These are phyloP conservation scores for Gnathonemus longibarbis DNA, from an alignment of 2,113 vertebrate species.

Conservation along the genomic window DNA sequence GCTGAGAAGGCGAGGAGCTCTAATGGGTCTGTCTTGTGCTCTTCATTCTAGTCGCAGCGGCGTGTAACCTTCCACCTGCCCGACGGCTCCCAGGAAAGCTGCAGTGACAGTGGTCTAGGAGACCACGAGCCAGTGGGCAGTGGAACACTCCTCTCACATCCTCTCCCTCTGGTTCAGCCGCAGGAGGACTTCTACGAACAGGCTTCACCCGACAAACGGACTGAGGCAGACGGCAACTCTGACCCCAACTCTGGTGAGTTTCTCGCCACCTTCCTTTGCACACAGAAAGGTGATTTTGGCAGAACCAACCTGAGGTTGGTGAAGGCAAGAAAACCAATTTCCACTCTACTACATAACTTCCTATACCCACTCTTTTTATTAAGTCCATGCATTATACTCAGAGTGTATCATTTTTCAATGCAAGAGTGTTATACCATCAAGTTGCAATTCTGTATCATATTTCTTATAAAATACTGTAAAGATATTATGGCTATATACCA, in stretches of 20 bases:
- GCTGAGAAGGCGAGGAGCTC: conserved; percentile 51
- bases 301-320: background rate
- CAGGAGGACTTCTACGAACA: conserved; percentile 98
- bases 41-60: conserved; percentile 95
- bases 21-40: conserved; percentile 82
- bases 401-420: background rate
- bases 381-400: background rate
- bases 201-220: conserved; percentile 97
- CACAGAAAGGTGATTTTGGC: background rate
- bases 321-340: background rate
- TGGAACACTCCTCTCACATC: conserved; percentile 95
- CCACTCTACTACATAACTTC: background rate
- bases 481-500: background rate
- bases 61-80: conserved; percentile 99
- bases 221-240: conserved; percentile 96
- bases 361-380: background rate
- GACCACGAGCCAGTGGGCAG: conserved; percentile 95
- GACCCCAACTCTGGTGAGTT: conserved; percentile 96
- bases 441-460: background rate
- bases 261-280: background rate
- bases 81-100: conserved; percentile 99
- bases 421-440: background rate
- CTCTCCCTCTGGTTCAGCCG: conserved; percentile 99
- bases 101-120: conserved; percentile 98
- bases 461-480: background rate